These are phyloP conservation scores for Caretta caretta DNA, from an alignment of 2,113 vertebrate genomes.

Conservation along the genomic window DNA sequence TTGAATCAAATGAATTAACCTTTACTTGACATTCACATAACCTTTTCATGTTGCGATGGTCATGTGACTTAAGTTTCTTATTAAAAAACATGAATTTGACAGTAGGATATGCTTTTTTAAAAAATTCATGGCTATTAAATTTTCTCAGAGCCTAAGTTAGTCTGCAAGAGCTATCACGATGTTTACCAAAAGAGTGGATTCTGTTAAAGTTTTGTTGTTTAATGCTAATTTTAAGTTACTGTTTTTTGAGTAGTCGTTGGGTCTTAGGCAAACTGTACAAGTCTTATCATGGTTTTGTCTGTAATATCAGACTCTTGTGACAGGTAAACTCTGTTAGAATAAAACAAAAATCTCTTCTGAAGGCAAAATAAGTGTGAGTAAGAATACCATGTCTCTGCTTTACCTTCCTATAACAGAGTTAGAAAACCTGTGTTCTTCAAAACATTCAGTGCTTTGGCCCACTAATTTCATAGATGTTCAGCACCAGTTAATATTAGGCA, in stretches of 20 bases:
- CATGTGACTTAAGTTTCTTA: neutral
- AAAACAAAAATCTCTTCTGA: neutral
- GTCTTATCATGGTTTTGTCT: neutral
- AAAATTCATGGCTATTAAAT: neutral
- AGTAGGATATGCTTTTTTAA: neutral
- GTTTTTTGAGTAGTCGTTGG: neutral
- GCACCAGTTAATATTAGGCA: neutral
- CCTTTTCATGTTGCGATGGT: neutral
- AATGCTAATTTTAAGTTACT: neutral
- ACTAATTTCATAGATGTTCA: neutral
- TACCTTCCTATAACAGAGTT: neutral
- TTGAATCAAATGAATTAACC: neutral
- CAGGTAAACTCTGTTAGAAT: neutral
- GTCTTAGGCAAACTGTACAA: neutral
- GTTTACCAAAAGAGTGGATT: neutral
- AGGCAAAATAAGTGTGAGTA: neutral
- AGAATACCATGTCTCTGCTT: neutral
- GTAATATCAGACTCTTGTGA: neutral
- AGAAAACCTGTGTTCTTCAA: neutral
- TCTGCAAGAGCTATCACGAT: neutral
- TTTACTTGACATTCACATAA: neutral
- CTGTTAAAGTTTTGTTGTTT: neutral
- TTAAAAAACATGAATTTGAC: neutral
- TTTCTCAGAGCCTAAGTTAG: fast-evolving
- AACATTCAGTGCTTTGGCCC: neutral